Evolutionary conservation across 2,797 vertebrate species (phyloP).

Genomic region (Melanotaenia parkinsoni): DNA sequence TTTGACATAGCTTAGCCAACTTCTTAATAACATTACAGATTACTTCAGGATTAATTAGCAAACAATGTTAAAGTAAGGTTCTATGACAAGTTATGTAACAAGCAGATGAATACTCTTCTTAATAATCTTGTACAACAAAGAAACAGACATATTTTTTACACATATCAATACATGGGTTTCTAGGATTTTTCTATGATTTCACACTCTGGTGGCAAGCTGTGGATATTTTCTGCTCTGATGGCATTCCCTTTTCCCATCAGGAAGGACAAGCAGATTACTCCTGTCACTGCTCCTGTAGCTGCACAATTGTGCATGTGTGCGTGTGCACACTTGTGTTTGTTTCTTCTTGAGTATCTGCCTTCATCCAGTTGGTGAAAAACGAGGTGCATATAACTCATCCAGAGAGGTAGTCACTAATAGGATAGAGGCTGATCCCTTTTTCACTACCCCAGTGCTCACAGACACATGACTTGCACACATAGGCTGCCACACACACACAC

Average conservation of each 20-base stretch:
- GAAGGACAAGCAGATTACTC: slow-evolving; percentile 54
- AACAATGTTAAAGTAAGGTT: slow-evolving; percentile 9
- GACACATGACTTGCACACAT: slow-evolving; percentile 44
- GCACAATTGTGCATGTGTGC: slow-evolving; percentile 26
- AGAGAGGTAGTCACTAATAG: slow-evolving; percentile 81
- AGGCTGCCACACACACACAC: slow-evolving; percentile 21
- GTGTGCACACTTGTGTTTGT: slow-evolving; percentile 39
- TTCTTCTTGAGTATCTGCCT: slow-evolving; percentile 73
- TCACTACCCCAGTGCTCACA: slow-evolving; percentile 32
- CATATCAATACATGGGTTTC: slow-evolving; percentile 3
- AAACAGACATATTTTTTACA: not conserved
- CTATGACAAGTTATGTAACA: slow-evolving; percentile 12
- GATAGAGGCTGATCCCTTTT: slow-evolving; percentile 66
- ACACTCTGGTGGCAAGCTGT: slow-evolving; percentile 27
- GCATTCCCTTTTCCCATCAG: slow-evolving; percentile 50
- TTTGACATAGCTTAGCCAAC: not conserved
- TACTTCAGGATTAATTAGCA: slow-evolving; percentile 14
- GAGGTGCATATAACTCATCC: slow-evolving; percentile 82
- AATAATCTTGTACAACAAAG: not conserved
- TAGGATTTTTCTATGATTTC: slow-evolving; percentile 14
- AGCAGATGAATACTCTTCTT: slow-evolving; percentile 8
- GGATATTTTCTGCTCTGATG: slow-evolving; percentile 36
- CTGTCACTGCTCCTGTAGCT: slow-evolving; percentile 52
- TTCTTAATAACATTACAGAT: slow-evolving; percentile 9
- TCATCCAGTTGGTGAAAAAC: slow-evolving; percentile 78